Base-by-base conservation (phyloP, 2,888 invertebrate species). In the Clostera curtula region DNA sequence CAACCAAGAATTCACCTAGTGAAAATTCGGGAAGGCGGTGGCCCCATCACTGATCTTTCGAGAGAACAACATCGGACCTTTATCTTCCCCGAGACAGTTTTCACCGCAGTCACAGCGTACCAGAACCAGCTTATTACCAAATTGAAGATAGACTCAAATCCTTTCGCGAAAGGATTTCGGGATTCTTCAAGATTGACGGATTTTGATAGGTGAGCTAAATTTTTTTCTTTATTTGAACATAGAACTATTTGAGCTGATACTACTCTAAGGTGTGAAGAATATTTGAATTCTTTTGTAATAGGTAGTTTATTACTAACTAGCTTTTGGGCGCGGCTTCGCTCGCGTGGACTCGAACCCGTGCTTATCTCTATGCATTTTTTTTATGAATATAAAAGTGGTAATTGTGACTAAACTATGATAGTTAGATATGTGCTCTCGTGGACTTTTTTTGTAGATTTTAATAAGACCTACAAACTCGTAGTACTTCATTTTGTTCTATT, bases 41-140 rank as follows among this genome's bases (percentile, higher is more conserved):
- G 93, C 48, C 92, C 92, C 40, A 92, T 93, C 56, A 92, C 92
- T 34, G 96, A 96, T 70, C 87, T 98, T 43, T 91, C 95, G 51
- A 88, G 92, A 38, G 95, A 98, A 70, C 93, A 96, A 69, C 96
- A 95, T 79, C 90, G 96, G 59, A 97, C 97, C 31, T 98, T 93
- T 82, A 92, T 97, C 50, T 99, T 97, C 84, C 95, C 97, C 3
- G 98, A 99, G 86, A 96, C 97, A 1, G 95, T 97, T 51, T 99
- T 99, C 87, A 99, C 98, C 22, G 98, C 98, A 16, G 98, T 99
- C 49, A 99, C 98, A 17, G 98, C 98, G 16, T 99, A 99, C 86
- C 98, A 99, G 84, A 99, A 99, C 85, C 98, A 99, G 85, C 88
- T 97, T 88, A 98, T 98, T 65, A 98, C 98, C 27, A 98, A 97